Conservation (phyloP, 1,140 invertebrate genomes). For the Platorchestia sp. region DNA sequence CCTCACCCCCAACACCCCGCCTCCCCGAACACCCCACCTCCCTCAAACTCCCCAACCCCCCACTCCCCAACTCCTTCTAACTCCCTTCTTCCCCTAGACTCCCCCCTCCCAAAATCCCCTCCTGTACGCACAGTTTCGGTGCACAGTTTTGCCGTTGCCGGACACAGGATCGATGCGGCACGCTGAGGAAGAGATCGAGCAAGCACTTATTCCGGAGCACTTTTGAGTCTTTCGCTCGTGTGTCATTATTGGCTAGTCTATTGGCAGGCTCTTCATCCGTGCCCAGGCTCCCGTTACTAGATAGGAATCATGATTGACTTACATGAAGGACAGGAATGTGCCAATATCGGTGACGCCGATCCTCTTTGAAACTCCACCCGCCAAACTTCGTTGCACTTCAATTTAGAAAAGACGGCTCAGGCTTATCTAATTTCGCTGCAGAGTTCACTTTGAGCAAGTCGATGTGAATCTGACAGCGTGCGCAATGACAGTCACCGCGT, state of each 20-base stretch:
- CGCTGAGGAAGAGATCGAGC: neutral
- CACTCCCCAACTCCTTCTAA: neutral
- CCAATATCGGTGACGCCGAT: no score
- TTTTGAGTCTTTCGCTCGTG: neutral
- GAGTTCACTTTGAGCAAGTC: neutral
- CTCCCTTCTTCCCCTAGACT: neutral
- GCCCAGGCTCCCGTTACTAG: neutral
- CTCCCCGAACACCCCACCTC: no score
- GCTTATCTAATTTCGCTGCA: neutral
- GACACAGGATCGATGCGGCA: neutral
- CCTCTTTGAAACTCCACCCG: neutral
- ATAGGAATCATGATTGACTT: constrained; percentile 1
- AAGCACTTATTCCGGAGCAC: neutral
- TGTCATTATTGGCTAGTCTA: neutral
- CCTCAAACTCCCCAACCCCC: neutral
- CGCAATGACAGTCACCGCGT: no score
- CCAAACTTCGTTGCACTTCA: neutral
- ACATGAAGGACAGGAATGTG: neutral
- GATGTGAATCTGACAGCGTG: neutral
- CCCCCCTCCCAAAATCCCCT: no score
- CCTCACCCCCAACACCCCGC: neutral
- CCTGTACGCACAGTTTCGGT: neutral
- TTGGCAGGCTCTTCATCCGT: neutral
- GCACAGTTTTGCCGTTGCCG: neutral
- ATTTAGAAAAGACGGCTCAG: neutral